Evolutionary conservation across 2,888 invertebrate species (phyloP).

Genomic region (Cephonodes hylas): DNA sequence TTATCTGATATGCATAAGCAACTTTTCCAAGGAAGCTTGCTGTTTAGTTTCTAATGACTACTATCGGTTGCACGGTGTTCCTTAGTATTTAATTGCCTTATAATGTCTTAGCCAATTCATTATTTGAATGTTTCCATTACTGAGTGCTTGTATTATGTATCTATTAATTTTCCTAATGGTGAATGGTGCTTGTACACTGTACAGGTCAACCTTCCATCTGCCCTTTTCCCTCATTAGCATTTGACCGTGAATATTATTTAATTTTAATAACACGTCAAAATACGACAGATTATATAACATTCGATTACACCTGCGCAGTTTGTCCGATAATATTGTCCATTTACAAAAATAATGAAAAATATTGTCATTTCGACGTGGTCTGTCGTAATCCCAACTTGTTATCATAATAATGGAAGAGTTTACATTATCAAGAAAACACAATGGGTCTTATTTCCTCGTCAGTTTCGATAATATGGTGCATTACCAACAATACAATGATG

Average conservation of each 20-base stretch:
- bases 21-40: slow-evolving; percentile 9
- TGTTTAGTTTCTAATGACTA: slow-evolving; percentile 4
- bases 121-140: background rate
- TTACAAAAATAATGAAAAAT: slow-evolving; percentile 18
- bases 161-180: too few species aligned
- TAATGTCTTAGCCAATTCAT: background rate
- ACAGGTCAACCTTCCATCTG: too few species aligned
- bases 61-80: slow-evolving; percentile 1
- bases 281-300: background rate
- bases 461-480: slow-evolving; percentile 52
- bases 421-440: slow-evolving; percentile 58
- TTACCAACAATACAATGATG: slow-evolving; percentile 43
- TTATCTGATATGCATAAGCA: slow-evolving; percentile 3
- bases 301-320: background rate
- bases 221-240: too few species aligned
- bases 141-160: background rate
- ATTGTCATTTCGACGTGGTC: slow-evolving; percentile 20
- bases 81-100: background rate
- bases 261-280: background rate
- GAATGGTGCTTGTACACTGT: too few species aligned
- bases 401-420: slow-evolving; percentile 52
- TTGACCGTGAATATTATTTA: too few species aligned
- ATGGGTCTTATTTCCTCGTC: slow-evolving; percentile 56
- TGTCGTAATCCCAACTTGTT: slow-evolving; percentile 40
- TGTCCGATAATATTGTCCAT: background rate